phyloP scores from a whole-genome alignment of 1,140 invertebrate genomes.

The Mya arenaria region DNA sequence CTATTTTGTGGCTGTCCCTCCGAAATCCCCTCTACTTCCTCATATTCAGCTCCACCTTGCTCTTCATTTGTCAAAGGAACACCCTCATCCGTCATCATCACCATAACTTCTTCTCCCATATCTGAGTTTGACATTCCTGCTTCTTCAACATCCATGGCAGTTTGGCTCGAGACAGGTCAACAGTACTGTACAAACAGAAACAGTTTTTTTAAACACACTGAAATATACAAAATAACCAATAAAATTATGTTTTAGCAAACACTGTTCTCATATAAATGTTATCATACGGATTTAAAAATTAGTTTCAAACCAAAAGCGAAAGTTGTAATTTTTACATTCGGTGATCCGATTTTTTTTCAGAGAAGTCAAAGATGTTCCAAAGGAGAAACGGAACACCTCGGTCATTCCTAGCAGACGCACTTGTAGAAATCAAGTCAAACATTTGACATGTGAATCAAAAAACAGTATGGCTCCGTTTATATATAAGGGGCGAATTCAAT shows the following conservation, averaged over 20 bases:
- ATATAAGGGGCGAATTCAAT: too few species aligned
- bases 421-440: too few species aligned
- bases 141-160: not conserved
- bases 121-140: not conserved
- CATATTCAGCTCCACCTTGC: too few species aligned
- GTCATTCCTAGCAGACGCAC: slow-evolving; percentile 34
- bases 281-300: not conserved
- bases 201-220: not conserved
- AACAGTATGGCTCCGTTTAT: too few species aligned
- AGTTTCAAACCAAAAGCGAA: slow-evolving; percentile 15
- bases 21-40: too few species aligned
- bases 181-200: not conserved
- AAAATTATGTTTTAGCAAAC: not conserved
- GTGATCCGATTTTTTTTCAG: slow-evolving; percentile 20
- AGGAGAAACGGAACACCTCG: slow-evolving; percentile 51
- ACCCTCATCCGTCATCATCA: too few species aligned
- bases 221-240: not conserved
- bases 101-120: not conserved
- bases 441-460: too few species aligned
- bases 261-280: too few species aligned
- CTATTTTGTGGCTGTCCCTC: too few species aligned
- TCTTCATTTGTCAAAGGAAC: too few species aligned
- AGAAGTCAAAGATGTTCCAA: slow-evolving; percentile 54
- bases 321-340: slow-evolving; percentile 18
- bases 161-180: not conserved